Evolutionary conservation across 2,888 invertebrate genomes (phyloP).

Genomic region (Cataglyphis albicans): DNA sequence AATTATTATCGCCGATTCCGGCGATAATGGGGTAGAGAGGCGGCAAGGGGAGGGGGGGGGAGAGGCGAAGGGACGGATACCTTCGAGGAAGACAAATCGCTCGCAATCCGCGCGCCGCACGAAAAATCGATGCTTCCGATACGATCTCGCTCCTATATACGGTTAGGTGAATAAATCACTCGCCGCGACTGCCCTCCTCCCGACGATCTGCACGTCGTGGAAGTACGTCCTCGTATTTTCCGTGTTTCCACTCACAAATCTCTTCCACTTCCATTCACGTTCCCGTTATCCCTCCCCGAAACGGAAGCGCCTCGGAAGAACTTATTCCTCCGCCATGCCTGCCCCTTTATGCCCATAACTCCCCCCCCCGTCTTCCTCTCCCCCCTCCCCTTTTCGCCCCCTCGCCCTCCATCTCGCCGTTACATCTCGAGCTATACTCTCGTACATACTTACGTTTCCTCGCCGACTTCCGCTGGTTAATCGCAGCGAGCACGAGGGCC

Average conservation of each 20-base stretch:
- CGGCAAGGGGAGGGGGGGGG: neutral
- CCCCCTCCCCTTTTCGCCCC: neutral
- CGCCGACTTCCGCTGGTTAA: constrained; percentile 44
- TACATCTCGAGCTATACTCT: constrained; percentile 40
- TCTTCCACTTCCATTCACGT: constrained; percentile 61
- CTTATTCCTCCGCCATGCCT: constrained; percentile 60
- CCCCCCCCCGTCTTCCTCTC: too few species aligned
- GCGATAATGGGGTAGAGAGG: constrained; percentile 14
- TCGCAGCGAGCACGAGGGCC: constrained; percentile 33
- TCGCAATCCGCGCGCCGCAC: constrained; percentile 52
- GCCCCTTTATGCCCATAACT: constrained; percentile 19
- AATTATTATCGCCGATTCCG: constrained; percentile 42
- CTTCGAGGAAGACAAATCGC: constrained; percentile 48
- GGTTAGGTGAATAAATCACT: constrained; percentile 50
- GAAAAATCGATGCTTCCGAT: constrained; percentile 56
- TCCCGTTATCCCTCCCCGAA: constrained; percentile 57
- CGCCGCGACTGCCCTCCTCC: constrained; percentile 41
- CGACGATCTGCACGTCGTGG: constrained; percentile 53
- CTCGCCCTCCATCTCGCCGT: constrained; percentile 33
- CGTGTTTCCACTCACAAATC: constrained; percentile 68
- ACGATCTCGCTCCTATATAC: constrained; percentile 50
- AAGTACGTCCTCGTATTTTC: constrained; percentile 58
- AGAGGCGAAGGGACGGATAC: neutral
- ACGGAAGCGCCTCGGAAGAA: constrained; percentile 67
- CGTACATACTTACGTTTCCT: constrained; percentile 45